Percentiles rank a stretch among this genome's conserved stretches.
Conservation (phyloP, 2,888 invertebrate species). For the Folsomia manolachei region DNA sequence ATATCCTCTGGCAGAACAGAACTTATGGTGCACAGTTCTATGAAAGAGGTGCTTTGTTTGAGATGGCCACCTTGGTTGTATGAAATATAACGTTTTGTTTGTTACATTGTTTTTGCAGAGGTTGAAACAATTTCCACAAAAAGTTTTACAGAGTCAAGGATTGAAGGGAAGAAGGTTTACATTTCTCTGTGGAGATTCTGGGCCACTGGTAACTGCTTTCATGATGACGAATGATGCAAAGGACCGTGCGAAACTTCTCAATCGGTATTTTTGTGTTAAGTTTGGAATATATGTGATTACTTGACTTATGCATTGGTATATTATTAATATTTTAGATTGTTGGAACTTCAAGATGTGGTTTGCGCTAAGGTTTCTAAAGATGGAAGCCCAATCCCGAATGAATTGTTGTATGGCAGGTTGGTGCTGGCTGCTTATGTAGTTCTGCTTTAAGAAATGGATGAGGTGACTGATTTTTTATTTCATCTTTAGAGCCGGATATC, state of each 20-base stretch:
- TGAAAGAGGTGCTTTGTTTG: neutral
- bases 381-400: constrained; percentile 64
- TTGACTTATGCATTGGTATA: neutral
- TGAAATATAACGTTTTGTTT: neutral
- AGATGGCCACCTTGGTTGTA: neutral
- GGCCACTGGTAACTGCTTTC: constrained; percentile 64
- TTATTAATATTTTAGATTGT: constrained; percentile 58
- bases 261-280: neutral
- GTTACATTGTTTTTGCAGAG: constrained; percentile 52
- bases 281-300: constrained; percentile 1
- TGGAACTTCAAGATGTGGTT: constrained; percentile 60
- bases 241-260: constrained; percentile 49
- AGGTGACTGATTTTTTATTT: no score
- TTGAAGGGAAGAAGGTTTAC: constrained; percentile 59
- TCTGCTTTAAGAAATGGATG: no score
- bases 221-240: constrained; percentile 61
- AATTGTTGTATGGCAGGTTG: constrained; percentile 75
- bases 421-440: no score
- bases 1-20: neutral
- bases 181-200: constrained; percentile 68
- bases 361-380: constrained; percentile 53
- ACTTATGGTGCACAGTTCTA: neutral
- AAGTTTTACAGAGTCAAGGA: constrained; percentile 54
- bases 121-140: constrained; percentile 56
- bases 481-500: constrained; percentile 77